These are phyloP conservation scores for Synanthedon vespiformis DNA, from an alignment of 2,888 invertebrate genomes.

Conservation along the genomic window DNA sequence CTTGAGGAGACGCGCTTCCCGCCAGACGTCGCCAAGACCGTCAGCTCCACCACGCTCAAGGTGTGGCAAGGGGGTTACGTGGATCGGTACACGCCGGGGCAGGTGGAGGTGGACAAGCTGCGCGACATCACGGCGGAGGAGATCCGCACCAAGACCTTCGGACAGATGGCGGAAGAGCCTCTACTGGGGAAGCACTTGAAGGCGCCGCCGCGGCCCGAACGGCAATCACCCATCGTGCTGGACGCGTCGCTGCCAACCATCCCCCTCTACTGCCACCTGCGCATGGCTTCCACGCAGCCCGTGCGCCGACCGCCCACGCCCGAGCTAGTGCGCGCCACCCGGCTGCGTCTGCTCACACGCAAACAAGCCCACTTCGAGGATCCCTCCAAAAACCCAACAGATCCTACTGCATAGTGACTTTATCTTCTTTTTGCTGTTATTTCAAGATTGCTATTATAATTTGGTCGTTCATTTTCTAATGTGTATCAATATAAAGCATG, in stretches of 20 bases:
- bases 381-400: slow-evolving; percentile 3
- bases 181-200: slow-evolving; percentile 71
- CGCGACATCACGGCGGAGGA: slow-evolving; percentile 52
- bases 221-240: slow-evolving; percentile 60
- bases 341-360: slow-evolving; percentile 27
- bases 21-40: slow-evolving; percentile 78
- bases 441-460: too few species aligned
- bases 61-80: slow-evolving; percentile 61
- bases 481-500: too few species aligned
- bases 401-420: slow-evolving; percentile 3
- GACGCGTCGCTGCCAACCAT: slow-evolving; percentile 74
- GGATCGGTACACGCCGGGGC: slow-evolving; percentile 63
- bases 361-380: slow-evolving; percentile 74
- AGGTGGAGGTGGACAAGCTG: slow-evolving; percentile 45
- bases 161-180: slow-evolving; percentile 64
- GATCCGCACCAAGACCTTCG: slow-evolving; percentile 58
- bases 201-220: slow-evolving; percentile 63
- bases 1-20: slow-evolving; percentile 72
- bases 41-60: slow-evolving; percentile 82
- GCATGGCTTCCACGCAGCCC: slow-evolving; percentile 69
- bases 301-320: slow-evolving; percentile 71
- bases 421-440: too few species aligned
- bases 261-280: slow-evolving; percentile 77
- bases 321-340: slow-evolving; percentile 50
- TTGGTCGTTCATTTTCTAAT: too few species aligned